A percentile compares a stretch with the other conserved stretches of the same genome.
phyloP scores from a whole-genome alignment of 2,888 invertebrate genomes.

The Acanthosepion pharaonis region DNA sequence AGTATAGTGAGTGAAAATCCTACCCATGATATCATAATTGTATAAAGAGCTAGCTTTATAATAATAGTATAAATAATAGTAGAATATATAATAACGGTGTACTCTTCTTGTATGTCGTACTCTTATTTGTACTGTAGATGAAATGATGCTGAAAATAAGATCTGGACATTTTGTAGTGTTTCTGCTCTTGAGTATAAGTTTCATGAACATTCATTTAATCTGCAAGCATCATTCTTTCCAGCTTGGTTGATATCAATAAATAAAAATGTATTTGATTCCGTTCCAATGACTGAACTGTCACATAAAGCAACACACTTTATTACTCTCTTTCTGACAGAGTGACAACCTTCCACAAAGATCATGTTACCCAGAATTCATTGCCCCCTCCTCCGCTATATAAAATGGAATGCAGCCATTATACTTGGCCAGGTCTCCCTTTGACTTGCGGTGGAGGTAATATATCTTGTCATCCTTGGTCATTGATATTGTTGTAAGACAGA shows the following conservation, averaged over 20 bases:
- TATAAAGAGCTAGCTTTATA: too few species aligned
- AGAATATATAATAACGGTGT: too few species aligned
- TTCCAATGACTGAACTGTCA: not conserved
- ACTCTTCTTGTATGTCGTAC: too few species aligned
- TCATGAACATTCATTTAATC: too few species aligned
- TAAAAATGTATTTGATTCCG: not conserved
- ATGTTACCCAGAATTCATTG: not conserved
- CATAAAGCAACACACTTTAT: not conserved
- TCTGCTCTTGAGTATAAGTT: too few species aligned
- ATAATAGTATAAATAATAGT: too few species aligned
- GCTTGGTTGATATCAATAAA: not conserved
- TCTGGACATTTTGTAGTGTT: too few species aligned
- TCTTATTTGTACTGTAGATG: too few species aligned
- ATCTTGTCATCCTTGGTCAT: conserved; percentile 33
- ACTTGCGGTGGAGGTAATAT: not conserved
- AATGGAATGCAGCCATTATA: not conserved
- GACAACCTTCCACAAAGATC: not conserved
- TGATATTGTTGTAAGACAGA: not conserved
- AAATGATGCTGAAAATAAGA: too few species aligned
- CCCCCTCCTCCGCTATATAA: not conserved
- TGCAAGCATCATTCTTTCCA: too few species aligned
- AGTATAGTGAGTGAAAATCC: too few species aligned
- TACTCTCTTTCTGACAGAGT: not conserved
- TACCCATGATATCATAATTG: too few species aligned
- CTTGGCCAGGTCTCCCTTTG: not conserved